Evolutionary conservation across 2,888 invertebrate species (phyloP), one percentile per base, ranked within the genome.

Genomic region (Dugesia japonica): DNA sequence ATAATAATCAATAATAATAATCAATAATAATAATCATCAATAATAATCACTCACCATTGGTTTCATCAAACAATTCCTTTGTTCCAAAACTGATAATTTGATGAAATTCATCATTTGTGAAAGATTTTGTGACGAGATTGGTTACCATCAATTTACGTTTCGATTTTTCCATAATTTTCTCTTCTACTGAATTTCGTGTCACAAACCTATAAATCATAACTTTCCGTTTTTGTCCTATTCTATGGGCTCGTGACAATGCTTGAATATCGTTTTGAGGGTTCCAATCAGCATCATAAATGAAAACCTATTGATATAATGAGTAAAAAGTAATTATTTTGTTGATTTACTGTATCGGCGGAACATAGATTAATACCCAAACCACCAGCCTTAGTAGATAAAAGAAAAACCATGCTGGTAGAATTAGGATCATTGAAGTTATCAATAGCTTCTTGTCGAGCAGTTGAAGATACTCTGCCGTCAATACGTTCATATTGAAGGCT

Each of bases 111-210:
- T 95, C 94, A 85, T 98, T 99, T 38, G 95, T 93, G 87, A 98
- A 28, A 28, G 76, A 28, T 97, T 73, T 86, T 79, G 78, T 95
- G 91, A 92, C 95, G 84, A 97, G 89, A 86, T 95, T 95, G 73
- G 97, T 98, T 83, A 99, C 89, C 91, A 99, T 92, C 98, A 99
- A 98, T 87, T 99, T 99, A 80, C 95, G 90, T 85, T 99, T 99
- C 9, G 98, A 98, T 17, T 95, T 86, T 85, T 98, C 94, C 0
- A 97, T 97, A 0, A 99, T 97, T 80, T 97, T 88, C 85, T 98
- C 98, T 85, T 98, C 98, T 0, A 99, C 97, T 26, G 95, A 95
- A 85, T 94, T 94, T 80, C 98, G 89, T 0, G 98, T 98, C 0
- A 98, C 98, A 84, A 98, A 99, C 20, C 98, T 91, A 85, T 97